Evolutionary conservation across 2,797 vertebrate species (phyloP).

Genomic region (Moxostoma hubbsi): DNA sequence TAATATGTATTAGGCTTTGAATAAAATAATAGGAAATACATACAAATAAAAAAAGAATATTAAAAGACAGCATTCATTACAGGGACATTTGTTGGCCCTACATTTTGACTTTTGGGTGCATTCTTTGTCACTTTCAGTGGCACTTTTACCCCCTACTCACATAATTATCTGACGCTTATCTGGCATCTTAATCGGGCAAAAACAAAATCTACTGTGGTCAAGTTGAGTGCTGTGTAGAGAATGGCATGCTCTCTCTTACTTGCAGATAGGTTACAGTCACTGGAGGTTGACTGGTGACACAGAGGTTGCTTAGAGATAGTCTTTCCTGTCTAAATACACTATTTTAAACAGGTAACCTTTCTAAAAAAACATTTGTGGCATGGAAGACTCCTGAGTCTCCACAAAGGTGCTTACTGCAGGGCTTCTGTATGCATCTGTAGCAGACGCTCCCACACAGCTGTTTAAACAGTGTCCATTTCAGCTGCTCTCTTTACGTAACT

Average conservation of each 20-base stretch:
- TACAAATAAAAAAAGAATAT: too few species aligned
- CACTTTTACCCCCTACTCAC: too few species aligned
- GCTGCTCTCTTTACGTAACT: background rate
- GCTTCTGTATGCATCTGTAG: slow-evolving; percentile 15
- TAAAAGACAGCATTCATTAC: too few species aligned
- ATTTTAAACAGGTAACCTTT: slow-evolving; percentile 11
- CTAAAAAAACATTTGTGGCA: slow-evolving; percentile 6
- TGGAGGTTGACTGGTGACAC: background rate
- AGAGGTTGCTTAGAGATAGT: background rate
- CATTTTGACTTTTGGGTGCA: too few species aligned
- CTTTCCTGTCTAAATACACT: background rate
- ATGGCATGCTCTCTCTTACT: background rate
- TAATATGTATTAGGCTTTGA: too few species aligned
- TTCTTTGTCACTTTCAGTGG: too few species aligned
- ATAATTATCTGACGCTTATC: too few species aligned
- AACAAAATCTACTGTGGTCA: background rate
- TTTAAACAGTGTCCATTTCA: slow-evolving; percentile 23
- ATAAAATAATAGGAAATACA: too few species aligned
- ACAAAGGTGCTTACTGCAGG: slow-evolving; percentile 4
- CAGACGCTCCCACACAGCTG: slow-evolving; percentile 25
- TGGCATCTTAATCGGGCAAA: background rate
- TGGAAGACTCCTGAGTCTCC: background rate
- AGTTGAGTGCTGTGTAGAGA: slow-evolving; percentile 4
- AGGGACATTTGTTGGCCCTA: too few species aligned
- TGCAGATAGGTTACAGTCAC: background rate